Evolutionary conservation across 2,797 vertebrate genomes (phyloP).

Genomic region (Rallus crepitans): DNA sequence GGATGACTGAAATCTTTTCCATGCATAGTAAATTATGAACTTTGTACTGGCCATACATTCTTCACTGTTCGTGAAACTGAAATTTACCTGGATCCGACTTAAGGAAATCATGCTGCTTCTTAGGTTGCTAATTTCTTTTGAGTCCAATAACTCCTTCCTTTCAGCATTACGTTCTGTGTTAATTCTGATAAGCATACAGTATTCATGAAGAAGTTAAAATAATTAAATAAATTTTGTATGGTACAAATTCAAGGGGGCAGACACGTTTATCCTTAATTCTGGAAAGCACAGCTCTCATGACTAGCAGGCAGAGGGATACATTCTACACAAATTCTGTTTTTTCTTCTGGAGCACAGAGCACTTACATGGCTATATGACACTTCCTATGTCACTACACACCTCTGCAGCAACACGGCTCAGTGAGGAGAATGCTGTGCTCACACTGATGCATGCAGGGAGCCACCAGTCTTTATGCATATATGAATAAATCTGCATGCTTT

Average conservation of each 20-base stretch:
- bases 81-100: slow-evolving; percentile 15
- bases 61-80: neutral
- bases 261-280: neutral
- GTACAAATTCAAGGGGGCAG: neutral
- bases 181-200: neutral
- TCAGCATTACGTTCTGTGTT: neutral
- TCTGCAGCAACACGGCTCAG: neutral
- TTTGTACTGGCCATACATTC: neutral
- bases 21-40: neutral
- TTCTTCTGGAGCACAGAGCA: neutral
- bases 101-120: neutral
- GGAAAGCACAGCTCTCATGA: neutral
- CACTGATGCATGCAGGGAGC: neutral
- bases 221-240: neutral
- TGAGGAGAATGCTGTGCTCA: neutral
- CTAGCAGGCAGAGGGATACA: neutral
- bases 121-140: neutral
- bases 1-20: neutral
- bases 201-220: neutral
- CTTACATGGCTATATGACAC: neutral
- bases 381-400: neutral
- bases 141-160: neutral
- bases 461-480: neutral
- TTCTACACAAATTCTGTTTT: slow-evolving; percentile 19
- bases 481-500: neutral